A percentile compares a stretch with the other conserved stretches of the same genome.
Conservation (phyloP, 2,113 vertebrate genomes). For the Columba janthina region DNA sequence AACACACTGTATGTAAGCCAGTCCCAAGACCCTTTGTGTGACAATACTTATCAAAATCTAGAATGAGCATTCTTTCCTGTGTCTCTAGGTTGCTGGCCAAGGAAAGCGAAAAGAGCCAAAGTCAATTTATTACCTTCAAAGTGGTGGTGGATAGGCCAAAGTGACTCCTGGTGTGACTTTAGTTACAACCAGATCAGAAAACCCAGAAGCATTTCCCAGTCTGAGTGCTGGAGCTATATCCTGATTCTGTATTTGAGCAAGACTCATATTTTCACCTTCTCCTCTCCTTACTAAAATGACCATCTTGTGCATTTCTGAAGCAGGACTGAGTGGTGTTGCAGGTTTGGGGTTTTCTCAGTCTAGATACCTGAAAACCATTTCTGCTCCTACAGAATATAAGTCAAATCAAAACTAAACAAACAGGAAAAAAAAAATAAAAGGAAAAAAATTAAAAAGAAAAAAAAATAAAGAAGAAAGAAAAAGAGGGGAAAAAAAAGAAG, state of each 20-base stretch:
- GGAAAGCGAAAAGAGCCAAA: neutral
- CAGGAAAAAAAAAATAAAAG: neutral
- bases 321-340: accelerated
- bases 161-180: neutral
- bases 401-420: neutral
- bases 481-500: too few relatives aligned
- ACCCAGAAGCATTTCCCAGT: neutral
- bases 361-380: neutral
- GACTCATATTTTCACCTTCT: neutral
- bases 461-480: too few relatives aligned
- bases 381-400: neutral
- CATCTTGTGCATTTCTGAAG: neutral
- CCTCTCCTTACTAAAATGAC: neutral
- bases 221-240: neutral
- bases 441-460: too few relatives aligned
- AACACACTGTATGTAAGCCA: neutral
- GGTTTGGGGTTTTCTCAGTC: neutral
- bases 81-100: neutral
- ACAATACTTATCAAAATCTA: neutral
- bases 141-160: neutral
- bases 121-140: neutral
- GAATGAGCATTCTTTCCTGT: neutral
- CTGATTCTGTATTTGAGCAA: neutral
- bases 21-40: neutral
- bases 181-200: neutral